Base-by-base conservation (phyloP, 1,140 invertebrate genomes). In the Drosophila tani region DNA sequence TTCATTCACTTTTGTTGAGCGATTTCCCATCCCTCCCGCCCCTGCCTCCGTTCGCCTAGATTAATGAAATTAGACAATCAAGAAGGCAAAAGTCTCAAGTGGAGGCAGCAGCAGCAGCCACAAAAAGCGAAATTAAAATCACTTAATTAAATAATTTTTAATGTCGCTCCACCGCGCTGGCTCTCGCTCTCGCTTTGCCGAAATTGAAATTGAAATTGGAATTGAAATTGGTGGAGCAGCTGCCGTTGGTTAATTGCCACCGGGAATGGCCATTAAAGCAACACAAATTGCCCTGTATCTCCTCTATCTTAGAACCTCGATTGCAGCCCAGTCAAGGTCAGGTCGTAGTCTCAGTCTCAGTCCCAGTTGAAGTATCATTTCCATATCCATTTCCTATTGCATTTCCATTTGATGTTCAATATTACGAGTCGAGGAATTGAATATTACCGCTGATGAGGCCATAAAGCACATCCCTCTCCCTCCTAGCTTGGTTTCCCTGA, bases 121-220 rank as follows among this genome's bases (percentile, higher is more conserved):
- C 45, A 66, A 75, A 75, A 70, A 81, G 65, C 58, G 46, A 81
- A 87, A 84, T 88, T 88, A 87, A 87, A 87, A 87, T 84, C 81
- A 88, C 85, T 88, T 81, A 88, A 88, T 88, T 90, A 88, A 88
- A 88, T 88, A 88, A 88, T 87, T 87, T 88, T 87, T 88, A 87
- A 84, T 87, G 83, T 75, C 59, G 27, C 49, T 75, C 51, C 29
- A 21, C 19, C 38, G 38, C 38, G 38, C 27, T 58, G 46, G 19
- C 41, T 40, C 19, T 57, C 40, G 17, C 56, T 63, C 7, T 19
- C 15, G n/a, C 21, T 45, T 11, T 17, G 14, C 35, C 62, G 15
- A 50, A 60, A 32, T 57, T 58, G 38, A 71, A 57, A 47, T 47
- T 40, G 56, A 41, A 47, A 71, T 71, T 70, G 43, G 40, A 41